Percentiles rank a stretch among this genome's conserved stretches.
These are phyloP conservation scores for Melinaea menophilus DNA, from an alignment of 2,888 invertebrate species.

Conservation along the genomic window DNA sequence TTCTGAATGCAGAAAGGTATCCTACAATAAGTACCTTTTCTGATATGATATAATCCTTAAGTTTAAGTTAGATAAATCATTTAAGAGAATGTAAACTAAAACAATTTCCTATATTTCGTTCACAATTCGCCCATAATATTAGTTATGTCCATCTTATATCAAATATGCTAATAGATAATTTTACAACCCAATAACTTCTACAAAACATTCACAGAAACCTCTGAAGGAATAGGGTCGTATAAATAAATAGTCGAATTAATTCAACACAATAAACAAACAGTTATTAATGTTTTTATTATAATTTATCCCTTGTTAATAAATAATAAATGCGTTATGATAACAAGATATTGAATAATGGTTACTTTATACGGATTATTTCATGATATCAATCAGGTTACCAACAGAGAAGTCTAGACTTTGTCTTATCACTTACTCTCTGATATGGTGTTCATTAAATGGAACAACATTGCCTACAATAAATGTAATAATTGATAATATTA, in stretches of 20 bases:
- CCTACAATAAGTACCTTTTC: too few relatives aligned
- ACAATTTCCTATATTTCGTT: too few relatives aligned
- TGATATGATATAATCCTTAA: too few relatives aligned
- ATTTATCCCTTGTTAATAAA: slow-evolving; percentile 27
- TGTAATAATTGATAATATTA: slow-evolving; percentile 2
- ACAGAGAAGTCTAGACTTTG: slow-evolving; percentile 27
- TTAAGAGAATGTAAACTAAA: too few relatives aligned
- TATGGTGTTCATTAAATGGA: slow-evolving; percentile 31
- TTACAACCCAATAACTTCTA: slow-evolving; percentile 8
- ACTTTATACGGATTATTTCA: slow-evolving; percentile 29
- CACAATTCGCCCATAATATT: background rate
- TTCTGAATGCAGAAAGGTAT: too few relatives aligned
- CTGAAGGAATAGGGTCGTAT: slow-evolving; percentile 13
- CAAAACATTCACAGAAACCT: background rate
- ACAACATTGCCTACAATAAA: slow-evolving; percentile 3
- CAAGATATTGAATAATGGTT: slow-evolving; percentile 32
- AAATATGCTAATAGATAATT: slow-evolving; percentile 2
- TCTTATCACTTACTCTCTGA: slow-evolving; percentile 29
- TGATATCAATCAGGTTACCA: slow-evolving; percentile 33
- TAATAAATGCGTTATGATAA: slow-evolving; percentile 33
- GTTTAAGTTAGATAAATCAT: too few relatives aligned
- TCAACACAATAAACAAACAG: slow-evolving; percentile 25
- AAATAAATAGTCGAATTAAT: slow-evolving; percentile 31
- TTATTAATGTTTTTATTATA: slow-evolving; percentile 29
- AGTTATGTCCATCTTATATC: slow-evolving; percentile 1